Evolutionary conservation across 2,113 vertebrate species (phyloP), one percentile per base, ranked within the genome.

Genomic region (Donacobius atricapilla): DNA sequence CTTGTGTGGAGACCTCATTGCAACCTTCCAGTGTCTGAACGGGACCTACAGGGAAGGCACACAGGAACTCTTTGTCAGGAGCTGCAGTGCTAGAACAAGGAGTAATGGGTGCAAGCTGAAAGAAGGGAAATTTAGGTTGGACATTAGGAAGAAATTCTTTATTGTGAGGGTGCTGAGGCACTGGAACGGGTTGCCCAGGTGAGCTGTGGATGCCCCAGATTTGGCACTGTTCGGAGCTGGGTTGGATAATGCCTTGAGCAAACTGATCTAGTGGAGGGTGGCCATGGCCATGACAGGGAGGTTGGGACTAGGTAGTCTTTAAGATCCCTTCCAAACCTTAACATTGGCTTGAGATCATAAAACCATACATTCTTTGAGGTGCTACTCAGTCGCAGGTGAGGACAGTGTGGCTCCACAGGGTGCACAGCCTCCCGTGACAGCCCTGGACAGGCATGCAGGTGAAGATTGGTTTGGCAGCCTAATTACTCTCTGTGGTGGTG

Each of bases 391-490:
- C 72, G 50, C 18, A 23, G 9, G 23, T 48, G 18, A 39, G 56
- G 19, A 16, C 57, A 83, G 37, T 7, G 1, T 5, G 15, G 15
- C 35, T 53, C 31, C 3, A 1, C 1, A 7, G 47, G 9, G 31
- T 54, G 33, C 31, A 9, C 22, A 24, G 31, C 44, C 45, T 78
- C 44, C 47, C 0, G 0, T 87, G 73, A 76, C 84, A 82, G 77
- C 70, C 37, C 30, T 42, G 17, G 18, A 30, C 6, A 18, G 48
- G 54, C 30, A 77, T 6, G 50, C 19, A 25, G 72, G 9, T 39
- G 30, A 73, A 85, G 65, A 97, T 83, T 13, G 47, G 87, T 91
- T 82, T 51, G 48, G 73, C 87, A 72, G 89, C 80, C 15, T 75
- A 1, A 18, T 92, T 18, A 24, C 1, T 1, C 22, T 66, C 44